Percentiles rank a stretch among this genome's conserved stretches.
Conservation (phyloP, 2,888 invertebrate species). For the Noctua fimbriata region DNA sequence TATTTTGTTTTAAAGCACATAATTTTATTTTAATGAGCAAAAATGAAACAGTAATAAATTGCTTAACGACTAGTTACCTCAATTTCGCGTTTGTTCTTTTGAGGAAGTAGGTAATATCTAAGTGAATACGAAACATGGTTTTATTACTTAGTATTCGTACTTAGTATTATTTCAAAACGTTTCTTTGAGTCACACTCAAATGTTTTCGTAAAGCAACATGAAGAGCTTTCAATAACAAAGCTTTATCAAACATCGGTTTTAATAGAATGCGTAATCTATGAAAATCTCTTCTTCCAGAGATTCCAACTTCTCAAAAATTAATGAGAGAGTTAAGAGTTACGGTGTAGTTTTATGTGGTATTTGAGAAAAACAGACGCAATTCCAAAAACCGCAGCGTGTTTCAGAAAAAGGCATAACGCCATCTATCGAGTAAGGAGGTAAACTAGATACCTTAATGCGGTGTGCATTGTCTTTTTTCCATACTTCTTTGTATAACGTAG, state of each 20-base stretch:
- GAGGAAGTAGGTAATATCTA: conserved; percentile 40
- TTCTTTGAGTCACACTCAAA: not conserved
- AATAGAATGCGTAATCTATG: not conserved
- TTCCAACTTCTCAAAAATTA: not conserved
- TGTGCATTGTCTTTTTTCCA: not conserved
- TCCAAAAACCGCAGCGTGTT: not conserved
- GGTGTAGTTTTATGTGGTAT: not conserved
- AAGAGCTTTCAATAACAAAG: not conserved
- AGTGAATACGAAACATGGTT: conserved; percentile 25
- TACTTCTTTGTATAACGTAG: not conserved
- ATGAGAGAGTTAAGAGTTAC: not conserved
- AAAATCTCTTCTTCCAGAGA: not conserved
- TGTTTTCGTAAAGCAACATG: not conserved
- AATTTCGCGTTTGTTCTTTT: conserved; percentile 36
- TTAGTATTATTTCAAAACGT: conserved; percentile 1
- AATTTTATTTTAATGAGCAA: conserved; percentile 19
- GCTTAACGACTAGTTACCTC: conserved; percentile 19
- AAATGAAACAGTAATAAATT: conserved; percentile 31
- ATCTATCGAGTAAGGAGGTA: not conserved
- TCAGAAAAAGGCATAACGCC: not conserved
- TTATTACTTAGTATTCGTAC: not conserved
- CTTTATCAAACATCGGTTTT: not conserved
- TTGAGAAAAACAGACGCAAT: not conserved
- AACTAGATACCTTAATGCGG: not conserved
- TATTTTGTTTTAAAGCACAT: conserved; percentile 28